Evolutionary conservation across 2,888 invertebrate genomes (phyloP), one percentile per base, ranked within the genome.

Genomic region (Ptychoptera contaminata): DNA sequence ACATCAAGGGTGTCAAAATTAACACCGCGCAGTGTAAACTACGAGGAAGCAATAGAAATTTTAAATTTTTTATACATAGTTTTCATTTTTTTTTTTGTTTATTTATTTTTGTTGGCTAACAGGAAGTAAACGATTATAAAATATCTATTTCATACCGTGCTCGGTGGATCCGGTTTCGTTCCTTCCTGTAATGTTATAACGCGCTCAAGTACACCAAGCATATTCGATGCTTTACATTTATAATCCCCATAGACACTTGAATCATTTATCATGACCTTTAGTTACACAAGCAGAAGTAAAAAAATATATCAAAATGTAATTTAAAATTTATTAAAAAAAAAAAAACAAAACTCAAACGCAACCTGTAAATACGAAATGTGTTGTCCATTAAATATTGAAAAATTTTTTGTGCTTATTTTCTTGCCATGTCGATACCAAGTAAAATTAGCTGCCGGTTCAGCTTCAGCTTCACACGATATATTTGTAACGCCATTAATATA

Each of bases 401-500:
- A 55, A 46, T 52, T 48, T 51, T 58, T 53, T 46, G 60, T 56
- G 48, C 58, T 58, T 38, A 58, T 53, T 52, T 63, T 59, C 52
- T 61, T 56, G 48, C 58, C 55, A 47, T 58, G 56, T 45, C 60
- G 61, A 44, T 55, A 57, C 74, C 74, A 74, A 41, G 64, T 64
- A 51, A 73, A 74, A 41, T 62, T 66, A 12, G 73, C 70, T 12
- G 66, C 61, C 1, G 74, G 74, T 54, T 70, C 71, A 6, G 71
- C 71, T 48, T 67, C 64, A 43, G 69, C 73, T 54, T 69, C 63
- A 60, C 78, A 78, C 11, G 71, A 71, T 47, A 79, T 63, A 56
- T 73, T 73, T 2, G 70, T 71, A 31, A 60, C 62, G 14, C 76
- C 75, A 36, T 68, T 68, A 40, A 73, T 52, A 43, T 62, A 66